Base-by-base conservation (phyloP, 1,140 invertebrate genomes). In the Potamilus streckersoni region DNA sequence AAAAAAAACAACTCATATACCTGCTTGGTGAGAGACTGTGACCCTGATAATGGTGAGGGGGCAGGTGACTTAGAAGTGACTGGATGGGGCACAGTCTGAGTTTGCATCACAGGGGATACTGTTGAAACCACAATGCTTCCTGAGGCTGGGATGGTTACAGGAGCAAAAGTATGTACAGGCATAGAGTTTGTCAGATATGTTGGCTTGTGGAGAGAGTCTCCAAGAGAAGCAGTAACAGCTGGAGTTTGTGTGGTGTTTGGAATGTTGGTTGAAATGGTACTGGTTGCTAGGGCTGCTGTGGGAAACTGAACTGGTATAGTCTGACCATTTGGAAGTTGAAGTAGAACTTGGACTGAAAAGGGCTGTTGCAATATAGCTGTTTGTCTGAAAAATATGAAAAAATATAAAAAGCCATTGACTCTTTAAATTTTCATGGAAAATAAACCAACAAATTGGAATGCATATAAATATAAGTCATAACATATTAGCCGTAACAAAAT, bases 311-410 rank as follows among this genome's bases (percentile, higher is more conserved):
- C 80, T 11, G 89, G 85, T 2, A 88, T 79, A 23, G 84, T 84
- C 75, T 87, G 83, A n/a, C 88, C 88, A 63, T 74, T 82, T 13
- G 87, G 88, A 55, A 88, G 78, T 74, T 88, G 86, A 23, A 89
- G 67, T 65, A 84, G 82, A 38, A 89, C 85, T 75, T 87, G 83
- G 76, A 87, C 67, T 38, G 71, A 49, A 49, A 49, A 49, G 6
- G 38, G 38, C 38, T 49, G 38, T 49, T 49, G 38, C 11, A 49
- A 49, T 6, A 49, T 8, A 49, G 38, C 38, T 49, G 38, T 49
- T 49, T 49, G 38, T 49, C 38, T 49, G 38, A 49, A 49, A 49
- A 49, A 49, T 49, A 49, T 49, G 38, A 49, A 49, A 49, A 49
- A 49, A 49, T 49, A 11, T 49, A 49, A 49, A 49, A 49, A 0